A percentile compares a stretch with the other conserved stretches of the same genome.
These are phyloP conservation scores for Catamblyrhynchus diadema DNA, from an alignment of 2,797 vertebrate species.

Conservation along the genomic window DNA sequence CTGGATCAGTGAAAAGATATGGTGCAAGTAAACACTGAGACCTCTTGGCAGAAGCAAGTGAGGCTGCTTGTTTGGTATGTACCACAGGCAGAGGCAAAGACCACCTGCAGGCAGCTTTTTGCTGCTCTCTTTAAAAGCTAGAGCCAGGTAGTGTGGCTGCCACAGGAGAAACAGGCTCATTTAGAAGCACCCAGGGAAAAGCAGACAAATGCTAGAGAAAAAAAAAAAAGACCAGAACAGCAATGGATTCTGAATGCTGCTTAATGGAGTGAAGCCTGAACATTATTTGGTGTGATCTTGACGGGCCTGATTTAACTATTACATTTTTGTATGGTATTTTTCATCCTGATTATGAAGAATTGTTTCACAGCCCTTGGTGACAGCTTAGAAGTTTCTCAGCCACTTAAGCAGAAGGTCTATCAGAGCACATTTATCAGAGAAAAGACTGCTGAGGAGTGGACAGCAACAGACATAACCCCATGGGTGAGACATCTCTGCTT, in stretches of 20 bases:
- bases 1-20: neutral
- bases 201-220: neutral
- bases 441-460: neutral
- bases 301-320: neutral
- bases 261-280: slow-evolving; percentile 3
- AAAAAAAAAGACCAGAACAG: neutral
- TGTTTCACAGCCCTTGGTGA: neutral
- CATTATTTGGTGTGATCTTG: neutral
- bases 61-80: neutral
- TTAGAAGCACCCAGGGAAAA: neutral
- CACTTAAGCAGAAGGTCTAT: neutral
- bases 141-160: neutral
- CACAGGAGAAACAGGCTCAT: neutral
- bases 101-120: neutral
- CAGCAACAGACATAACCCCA: neutral
- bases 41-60: neutral
- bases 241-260: neutral
- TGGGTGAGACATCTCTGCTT: neutral
- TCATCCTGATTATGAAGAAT: neutral
- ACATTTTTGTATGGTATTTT: neutral
- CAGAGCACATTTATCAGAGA: neutral
- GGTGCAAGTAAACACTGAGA: neutral
- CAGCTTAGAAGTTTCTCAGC: neutral
- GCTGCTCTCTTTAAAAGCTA: neutral
- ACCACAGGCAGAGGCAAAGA: neutral